Conservation (phyloP, 2,888 invertebrate species). For the Oxytorus armatus region DNA sequence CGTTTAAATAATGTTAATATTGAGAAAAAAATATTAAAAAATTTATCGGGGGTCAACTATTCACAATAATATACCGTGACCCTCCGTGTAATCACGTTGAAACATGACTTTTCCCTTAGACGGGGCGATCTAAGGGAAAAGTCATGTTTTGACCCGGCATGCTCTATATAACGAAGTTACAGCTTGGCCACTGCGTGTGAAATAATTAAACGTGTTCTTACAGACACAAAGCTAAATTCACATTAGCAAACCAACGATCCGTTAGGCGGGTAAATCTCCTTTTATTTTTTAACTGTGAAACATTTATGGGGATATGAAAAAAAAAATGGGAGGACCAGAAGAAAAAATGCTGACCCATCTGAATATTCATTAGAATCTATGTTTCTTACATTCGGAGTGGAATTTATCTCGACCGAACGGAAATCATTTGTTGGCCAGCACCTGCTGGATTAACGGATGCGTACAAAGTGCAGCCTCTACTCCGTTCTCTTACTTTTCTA, state of each 20-base stretch:
- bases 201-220: slow-evolving; percentile 31
- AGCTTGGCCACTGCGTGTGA: slow-evolving; percentile 32
- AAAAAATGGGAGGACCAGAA: no score
- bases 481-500: slow-evolving; percentile 32
- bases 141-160: slow-evolving; percentile 5
- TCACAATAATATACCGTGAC: no score
- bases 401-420: slow-evolving; percentile 6
- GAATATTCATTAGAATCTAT: neutral
- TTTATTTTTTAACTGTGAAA: no score
- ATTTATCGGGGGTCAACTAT: no score
- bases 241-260: slow-evolving; percentile 5
- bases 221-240: slow-evolving; percentile 4
- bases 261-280: no score
- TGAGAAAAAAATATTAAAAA: no score
- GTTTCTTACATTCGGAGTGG: neutral
- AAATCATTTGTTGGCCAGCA: slow-evolving; percentile 42
- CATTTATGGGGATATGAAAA: no score
- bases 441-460: slow-evolving; percentile 44
- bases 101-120: slow-evolving; percentile 32
- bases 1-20: no score
- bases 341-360: no score
- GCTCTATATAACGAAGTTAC: slow-evolving; percentile 21
- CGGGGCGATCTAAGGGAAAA: no score
- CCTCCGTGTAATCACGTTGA: slow-evolving; percentile 23
- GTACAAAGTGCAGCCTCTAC: slow-evolving; percentile 22